Percentiles rank a stretch among this genome's conserved stretches.
Evolutionary conservation across 2,113 vertebrate genomes (phyloP).

Genomic region (Nothoprocta perdicaria): DNA sequence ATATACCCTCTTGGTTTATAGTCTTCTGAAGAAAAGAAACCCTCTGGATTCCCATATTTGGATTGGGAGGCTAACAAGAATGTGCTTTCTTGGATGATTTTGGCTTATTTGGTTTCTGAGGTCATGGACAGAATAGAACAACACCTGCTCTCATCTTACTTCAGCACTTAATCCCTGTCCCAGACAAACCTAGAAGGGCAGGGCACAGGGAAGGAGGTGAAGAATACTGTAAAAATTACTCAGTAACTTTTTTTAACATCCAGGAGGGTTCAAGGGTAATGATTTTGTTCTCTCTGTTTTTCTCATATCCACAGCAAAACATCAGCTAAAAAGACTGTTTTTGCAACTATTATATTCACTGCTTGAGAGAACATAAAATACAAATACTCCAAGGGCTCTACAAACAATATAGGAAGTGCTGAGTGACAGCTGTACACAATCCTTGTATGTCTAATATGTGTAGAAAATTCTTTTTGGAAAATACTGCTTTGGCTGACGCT

Average conservation of each 20-base stretch:
- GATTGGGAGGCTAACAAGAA: neutral
- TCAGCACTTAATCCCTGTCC: conserved; percentile 41
- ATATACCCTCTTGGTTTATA: neutral
- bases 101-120: conserved; percentile 25
- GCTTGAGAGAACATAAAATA: neutral
- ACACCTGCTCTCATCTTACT: conserved; percentile 52
- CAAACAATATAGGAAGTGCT: neutral
- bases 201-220: neutral
- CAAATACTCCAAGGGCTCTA: neutral
- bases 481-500: neutral
- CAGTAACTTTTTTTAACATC: neutral
- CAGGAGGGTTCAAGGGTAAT: neutral
- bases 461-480: conserved; percentile 20
- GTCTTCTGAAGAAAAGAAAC: neutral
- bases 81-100: conserved; percentile 49
- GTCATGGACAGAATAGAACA: conserved; percentile 23
- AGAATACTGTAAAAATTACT: conserved; percentile 14
- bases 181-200: conserved; percentile 44
- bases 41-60: neutral
- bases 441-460: neutral
- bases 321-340: neutral
- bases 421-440: neutral
- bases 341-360: neutral
- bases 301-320: conserved; percentile 5
- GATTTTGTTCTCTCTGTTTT: conserved; percentile 9